Base-by-base conservation (phyloP, 2,113 vertebrate species). In the Corythornis vintsioides region DNA sequence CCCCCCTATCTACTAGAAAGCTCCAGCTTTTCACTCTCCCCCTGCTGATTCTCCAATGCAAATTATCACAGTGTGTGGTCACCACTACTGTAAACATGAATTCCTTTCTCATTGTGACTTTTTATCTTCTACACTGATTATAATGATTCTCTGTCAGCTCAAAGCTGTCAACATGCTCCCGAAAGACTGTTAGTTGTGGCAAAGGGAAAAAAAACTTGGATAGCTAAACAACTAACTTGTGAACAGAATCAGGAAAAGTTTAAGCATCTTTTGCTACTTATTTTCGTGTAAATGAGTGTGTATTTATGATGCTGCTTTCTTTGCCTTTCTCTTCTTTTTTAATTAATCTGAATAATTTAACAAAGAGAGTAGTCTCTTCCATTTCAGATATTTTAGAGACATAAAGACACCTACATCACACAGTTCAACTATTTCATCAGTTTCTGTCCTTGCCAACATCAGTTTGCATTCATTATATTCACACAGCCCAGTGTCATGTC, bases 1-100 rank as follows among this genome's bases (percentile, higher is more conserved):
- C 83, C 67, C 75, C 89, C 72, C 76, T 92, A 96, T 91, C 88
- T 80, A 71, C 83, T 82, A 83, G 95, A 97, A 91, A 63, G 94
- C 88, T 96, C 71, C 76, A 95, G 92, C 89, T 96, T 96, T 97
- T 94, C 94, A 88, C 64, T 83, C 66, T 76, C 45, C 50, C 86
- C 97, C 97, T 97, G 97, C 97, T 98, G 97, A 83, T 96, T 91
- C 96, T 95, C 96, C 97, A 96, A 97, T 97, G 96, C 97, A 97
- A 97, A 97, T 95, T 89, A 89, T 96, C 97, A 84, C 97, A 97
- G 97, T 97, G 95, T 97, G 97, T 94, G 96, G 96, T 97, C 96
- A 38, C 48, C 74, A 64, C 71, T 96, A 95, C 95, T 95, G 88
- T 98, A 97, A 98, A 98, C 97, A 97, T 77, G 73, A 97, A 96